These are phyloP conservation scores for Schizopygopsis pylzovi DNA, from an alignment of 2,797 vertebrate genomes.

Conservation along the genomic window DNA sequence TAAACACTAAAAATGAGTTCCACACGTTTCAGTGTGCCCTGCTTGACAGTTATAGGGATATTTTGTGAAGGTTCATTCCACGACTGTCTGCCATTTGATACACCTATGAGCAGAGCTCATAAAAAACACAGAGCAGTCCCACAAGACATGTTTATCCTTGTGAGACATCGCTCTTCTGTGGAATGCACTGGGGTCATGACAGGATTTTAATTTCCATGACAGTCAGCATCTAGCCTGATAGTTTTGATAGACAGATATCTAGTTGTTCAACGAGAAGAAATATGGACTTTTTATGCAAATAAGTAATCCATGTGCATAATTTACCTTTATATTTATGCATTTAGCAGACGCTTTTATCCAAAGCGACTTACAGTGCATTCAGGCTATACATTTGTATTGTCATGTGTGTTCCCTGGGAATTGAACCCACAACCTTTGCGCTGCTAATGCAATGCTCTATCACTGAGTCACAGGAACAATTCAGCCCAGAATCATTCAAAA, in stretches of 20 bases:
- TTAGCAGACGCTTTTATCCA: too few relatives aligned
- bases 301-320: neutral
- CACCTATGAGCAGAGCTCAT: constrained; percentile 63
- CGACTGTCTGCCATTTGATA: constrained; percentile 73
- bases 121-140: constrained; percentile 59
- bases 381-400: too few relatives aligned
- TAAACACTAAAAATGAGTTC: constrained; percentile 37
- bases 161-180: constrained; percentile 63
- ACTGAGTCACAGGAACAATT: neutral
- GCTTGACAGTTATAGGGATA: constrained; percentile 51
- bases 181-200: constrained; percentile 67
- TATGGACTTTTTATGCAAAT: neutral
- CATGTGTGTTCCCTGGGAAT: too few relatives aligned
- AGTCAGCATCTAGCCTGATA: constrained; percentile 65
- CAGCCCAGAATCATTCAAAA: neutral
- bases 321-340: too few relatives aligned
- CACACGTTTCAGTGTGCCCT: constrained; percentile 54
- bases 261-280: constrained; percentile 11
- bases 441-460: too few relatives aligned
- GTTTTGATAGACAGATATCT: constrained; percentile 66
- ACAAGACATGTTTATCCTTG: constrained; percentile 66
- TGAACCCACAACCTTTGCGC: too few relatives aligned
- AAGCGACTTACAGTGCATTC: too few relatives aligned
- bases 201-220: constrained; percentile 73
- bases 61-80: constrained; percentile 58